Base-by-base conservation (phyloP, 2,113 vertebrate genomes). In the Grallaria varia region DNA sequence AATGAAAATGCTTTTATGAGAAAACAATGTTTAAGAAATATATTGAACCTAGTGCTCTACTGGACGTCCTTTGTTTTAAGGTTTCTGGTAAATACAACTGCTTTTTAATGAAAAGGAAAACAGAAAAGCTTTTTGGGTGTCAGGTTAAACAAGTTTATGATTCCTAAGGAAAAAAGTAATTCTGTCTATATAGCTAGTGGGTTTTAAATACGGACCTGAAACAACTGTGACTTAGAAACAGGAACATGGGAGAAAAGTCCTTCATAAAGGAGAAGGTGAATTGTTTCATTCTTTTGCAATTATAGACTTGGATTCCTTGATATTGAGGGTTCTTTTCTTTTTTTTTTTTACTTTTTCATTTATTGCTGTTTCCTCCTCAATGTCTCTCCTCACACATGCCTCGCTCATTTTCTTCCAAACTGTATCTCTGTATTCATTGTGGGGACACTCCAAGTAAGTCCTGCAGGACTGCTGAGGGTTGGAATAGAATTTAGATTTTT, bases 1-100 rank as follows among this genome's bases (percentile, higher is more conserved):
- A 84, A 75, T 88, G 74, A 93, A 95, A 89, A 85, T 74, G 76
- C n/a, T 97, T 87, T 90, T 69, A 56, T 73, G 58, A 81, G 75
- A 69, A 96, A 88, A 79, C 44, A 79, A 20, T 33, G 35, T 58
- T 85, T 82, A 94, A 78, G 35, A 79, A 94, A 86, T 49, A 25
- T 20, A 69, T 71, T 73, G 63, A 75, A 91, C 20, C 30, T 74
- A 4, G 8, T 49, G 37, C 31, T 47, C 30, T 72, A 58, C 31
- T 86, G 52, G 62, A 52, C 45, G 24, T 53, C 27, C 31, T 84
- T 83, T 88, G 8, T 52, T 68, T 52, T 59, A 63, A 73, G 31
- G 16, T 79, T 89, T 92, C 47, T 69, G 19, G 37, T 59, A 63
- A 92, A 44, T 31, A 50, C 31, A 44, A 68, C 5, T 18, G 16